Conservation (phyloP, 2,888 invertebrate species). For the Coremacera marginata region DNA sequence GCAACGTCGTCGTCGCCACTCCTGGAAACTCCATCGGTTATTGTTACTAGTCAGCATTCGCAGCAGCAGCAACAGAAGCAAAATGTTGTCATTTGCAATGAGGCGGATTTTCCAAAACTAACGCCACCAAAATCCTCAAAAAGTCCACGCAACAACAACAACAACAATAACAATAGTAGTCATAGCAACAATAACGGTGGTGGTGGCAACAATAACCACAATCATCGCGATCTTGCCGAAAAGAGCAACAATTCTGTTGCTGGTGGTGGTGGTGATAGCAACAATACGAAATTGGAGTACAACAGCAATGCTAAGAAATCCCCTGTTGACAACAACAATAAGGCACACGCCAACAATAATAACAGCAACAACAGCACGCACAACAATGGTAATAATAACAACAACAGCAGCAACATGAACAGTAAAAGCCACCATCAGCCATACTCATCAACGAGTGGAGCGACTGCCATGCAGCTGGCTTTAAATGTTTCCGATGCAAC, state of each 20-base stretch:
- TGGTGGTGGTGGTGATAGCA: constrained; percentile 48
- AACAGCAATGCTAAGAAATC: constrained; percentile 45
- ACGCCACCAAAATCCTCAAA: constrained; percentile 68
- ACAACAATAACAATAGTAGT: constrained; percentile 45
- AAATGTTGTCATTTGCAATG: constrained; percentile 63
- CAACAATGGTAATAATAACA: no score
- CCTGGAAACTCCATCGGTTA: constrained; percentile 65
- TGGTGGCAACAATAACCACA: constrained; percentile 37
- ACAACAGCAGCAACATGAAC: constrained; percentile 46
- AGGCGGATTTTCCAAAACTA: constrained; percentile 69
- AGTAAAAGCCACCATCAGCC: constrained; percentile 50
- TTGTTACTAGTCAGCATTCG: constrained; percentile 66
- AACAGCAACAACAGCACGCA: constrained; percentile 48
- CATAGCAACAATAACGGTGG: constrained; percentile 42
- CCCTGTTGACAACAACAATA: constrained; percentile 49
- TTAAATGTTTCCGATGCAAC: constrained; percentile 44
- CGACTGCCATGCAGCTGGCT: constrained; percentile 50
- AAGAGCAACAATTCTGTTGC: constrained; percentile 48
- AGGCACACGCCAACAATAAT: constrained; percentile 50
- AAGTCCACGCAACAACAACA: constrained; percentile 56
- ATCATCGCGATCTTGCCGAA: constrained; percentile 45
- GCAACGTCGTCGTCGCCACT: constrained; percentile 57
- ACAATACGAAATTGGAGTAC: constrained; percentile 55
- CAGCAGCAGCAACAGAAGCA: constrained; percentile 55
- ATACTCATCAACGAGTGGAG: constrained; percentile 35